phyloP scores from a whole-genome alignment of 2,797 vertebrate species.

The Adrianichthys oophorus region DNA sequence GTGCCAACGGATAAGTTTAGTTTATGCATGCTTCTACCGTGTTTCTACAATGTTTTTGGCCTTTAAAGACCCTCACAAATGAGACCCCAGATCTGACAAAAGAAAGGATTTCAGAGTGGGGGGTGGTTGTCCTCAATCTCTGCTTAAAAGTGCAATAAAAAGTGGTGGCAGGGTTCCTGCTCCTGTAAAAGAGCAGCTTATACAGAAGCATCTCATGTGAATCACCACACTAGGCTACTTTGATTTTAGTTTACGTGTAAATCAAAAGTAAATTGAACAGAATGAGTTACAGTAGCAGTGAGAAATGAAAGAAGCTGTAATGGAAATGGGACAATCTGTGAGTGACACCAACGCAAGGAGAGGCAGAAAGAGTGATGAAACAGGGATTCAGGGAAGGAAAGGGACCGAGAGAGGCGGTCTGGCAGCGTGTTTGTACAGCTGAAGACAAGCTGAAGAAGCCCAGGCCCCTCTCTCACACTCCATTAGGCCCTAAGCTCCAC shows the following conservation, averaged over 20 bases:
- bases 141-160: too few relatives aligned
- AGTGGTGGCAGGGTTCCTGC: too few relatives aligned
- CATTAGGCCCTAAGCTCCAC: slow-evolving; percentile 92
- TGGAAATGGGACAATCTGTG: slow-evolving; percentile 12
- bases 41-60: slow-evolving; percentile 9
- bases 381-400: slow-evolving; percentile 28
- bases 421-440: slow-evolving; percentile 96
- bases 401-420: slow-evolving; percentile 70
- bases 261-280: neutral
- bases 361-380: slow-evolving; percentile 18
- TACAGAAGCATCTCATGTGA: slow-evolving; percentile 5
- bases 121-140: too few relatives aligned
- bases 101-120: too few relatives aligned
- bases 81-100: neutral
- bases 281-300: neutral
- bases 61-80: slow-evolving; percentile 15
- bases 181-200: too few relatives aligned
- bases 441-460: slow-evolving; percentile 97
- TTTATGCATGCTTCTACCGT: neutral
- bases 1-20: too few relatives aligned
- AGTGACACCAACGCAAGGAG: slow-evolving; percentile 16
- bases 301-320: neutral
- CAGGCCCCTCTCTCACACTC: slow-evolving; percentile 92
- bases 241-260: neutral
- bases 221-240: slow-evolving; percentile 3